Base-by-base conservation (phyloP, 2,797 vertebrate species). In the Chromobotia macracanthus region DNA sequence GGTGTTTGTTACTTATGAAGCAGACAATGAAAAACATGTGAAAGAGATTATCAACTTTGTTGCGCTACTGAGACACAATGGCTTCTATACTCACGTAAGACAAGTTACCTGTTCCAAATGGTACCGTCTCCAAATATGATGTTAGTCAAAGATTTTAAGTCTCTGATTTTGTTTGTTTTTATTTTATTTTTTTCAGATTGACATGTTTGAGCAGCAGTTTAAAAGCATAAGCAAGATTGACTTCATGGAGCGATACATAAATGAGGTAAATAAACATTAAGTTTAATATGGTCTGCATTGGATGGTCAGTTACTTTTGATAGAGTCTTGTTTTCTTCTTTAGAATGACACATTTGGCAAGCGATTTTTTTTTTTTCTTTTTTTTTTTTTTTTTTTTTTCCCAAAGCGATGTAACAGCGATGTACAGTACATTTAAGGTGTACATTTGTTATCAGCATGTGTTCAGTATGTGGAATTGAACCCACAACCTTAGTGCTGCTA, bases 161-260 rank as follows among this genome's bases (percentile, higher is more conserved):
- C 19, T 19, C 53, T 55, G 12, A 77, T 70, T 21, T 38, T 44
- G 4, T 66, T 70, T 69, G 35, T 15, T 3, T 15, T 3, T 72
- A n/a, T 67, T 68, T n/a, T 55, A 35, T 46, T 75, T 15, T 86
- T 89, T 72, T 44, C 87, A 95, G 94, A 94, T 95, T 16, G 94
- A 95, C 80, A 91, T 94, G 82, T 94, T 95, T 1, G 93, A 95
- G 84, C 94, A 95, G 82, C 92, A 94, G 87, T 93, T 94, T 83
- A 90, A 91, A 74, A 95, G 94, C 77, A 94, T 95, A 80, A 95
- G 93, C 88, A 94, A 93, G 87, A 95, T 95, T 4, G 94, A 95
- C 87, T 95, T 94, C 87, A 95, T 95, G 94, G 94, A 95, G 87
- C 86, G 92, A 1, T 95, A 93, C 85, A 93, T 95, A 67, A 93